Conservation (phyloP, 2,888 invertebrate species). For the Drosophila trichaetosa region DNA sequence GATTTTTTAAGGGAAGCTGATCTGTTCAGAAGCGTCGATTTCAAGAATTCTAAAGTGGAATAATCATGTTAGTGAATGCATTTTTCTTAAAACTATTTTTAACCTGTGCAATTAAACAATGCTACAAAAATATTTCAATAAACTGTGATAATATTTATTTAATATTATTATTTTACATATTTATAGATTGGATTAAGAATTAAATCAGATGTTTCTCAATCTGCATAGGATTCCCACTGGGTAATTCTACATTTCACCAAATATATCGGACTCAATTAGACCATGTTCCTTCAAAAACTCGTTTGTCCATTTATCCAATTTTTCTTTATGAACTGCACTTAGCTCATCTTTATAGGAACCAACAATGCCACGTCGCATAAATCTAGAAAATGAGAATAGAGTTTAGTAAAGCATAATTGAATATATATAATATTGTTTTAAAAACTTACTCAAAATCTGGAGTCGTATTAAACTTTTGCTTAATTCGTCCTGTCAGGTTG, state of each 20-base stretch:
- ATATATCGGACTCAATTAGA: conserved; percentile 51
- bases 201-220: background rate
- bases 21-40: no score
- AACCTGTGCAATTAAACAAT: background rate
- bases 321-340: conserved; percentile 19
- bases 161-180: background rate
- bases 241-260: conserved; percentile 30
- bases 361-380: conserved; percentile 61
- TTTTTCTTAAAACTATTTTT: background rate
- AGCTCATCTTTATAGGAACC: conserved; percentile 60
- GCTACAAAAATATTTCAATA: background rate
- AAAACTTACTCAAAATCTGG: conserved; percentile 30
- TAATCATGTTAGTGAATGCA: background rate
- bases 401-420: background rate
- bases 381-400: conserved; percentile 29
- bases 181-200: background rate
- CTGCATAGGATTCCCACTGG: background rate
- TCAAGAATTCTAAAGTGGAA: no score
- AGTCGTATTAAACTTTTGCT: rapidly evolving
- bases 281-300: conserved; percentile 31
- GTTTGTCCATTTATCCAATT: conserved; percentile 48
- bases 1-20: no score
- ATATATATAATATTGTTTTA: background rate
- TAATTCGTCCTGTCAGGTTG: conserved; percentile 12
- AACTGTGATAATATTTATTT: background rate